Base-by-base conservation (phyloP, 2,113 vertebrate genomes). In the Melanotaenia duboulayi region DNA sequence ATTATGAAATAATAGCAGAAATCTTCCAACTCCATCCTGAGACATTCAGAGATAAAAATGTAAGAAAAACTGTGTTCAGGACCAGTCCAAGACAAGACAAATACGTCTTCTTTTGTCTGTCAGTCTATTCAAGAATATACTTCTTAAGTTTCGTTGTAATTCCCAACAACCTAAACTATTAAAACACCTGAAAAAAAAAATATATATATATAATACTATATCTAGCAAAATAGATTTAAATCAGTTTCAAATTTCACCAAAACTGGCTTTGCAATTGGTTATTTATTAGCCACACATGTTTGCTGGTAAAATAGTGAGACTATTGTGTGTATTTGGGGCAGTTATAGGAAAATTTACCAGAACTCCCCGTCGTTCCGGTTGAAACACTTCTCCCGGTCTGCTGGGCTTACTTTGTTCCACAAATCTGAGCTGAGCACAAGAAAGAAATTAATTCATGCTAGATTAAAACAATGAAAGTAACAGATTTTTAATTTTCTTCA, bases 11-110 rank as follows among this genome's bases (percentile, higher is more conserved):
- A 19, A 5, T 13, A 3, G 49, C 71, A 85, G 64, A 87, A 87
- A 64, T 89, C 83, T 16, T 73, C 66, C 70, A 89, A 10, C 39
- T 80, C 48, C 58, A 89, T 87, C 85, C 88, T 89, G 59, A 39
- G 1, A n/a, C 19, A 46, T 11, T 44, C 2, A n/a, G 12, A 48
- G 12, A 51, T 20, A 7, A 23, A 54, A 13, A 54, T 23, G 23
- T 14, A 14, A 25, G 4, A 28, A 32, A 32, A 32, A 55, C 19
- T 9, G 8, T 49, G 6, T 20, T 17, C 19, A 20, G 2, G 17
- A 49, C 19, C 32, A 35, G 32, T 5, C 8, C 32, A 35, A 35
- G 6, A 28, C 28, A 28, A 28, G 28, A 4, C 3, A 28, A n/a
- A 49, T 3, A 44, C 3, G 1, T 16, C 40, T 44, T 2, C 40